Percentiles rank a stretch among this genome's conserved stretches.
Evolutionary conservation across 2,797 vertebrate species (phyloP).

Genomic region (Odontamblyopus lacepedii): DNA sequence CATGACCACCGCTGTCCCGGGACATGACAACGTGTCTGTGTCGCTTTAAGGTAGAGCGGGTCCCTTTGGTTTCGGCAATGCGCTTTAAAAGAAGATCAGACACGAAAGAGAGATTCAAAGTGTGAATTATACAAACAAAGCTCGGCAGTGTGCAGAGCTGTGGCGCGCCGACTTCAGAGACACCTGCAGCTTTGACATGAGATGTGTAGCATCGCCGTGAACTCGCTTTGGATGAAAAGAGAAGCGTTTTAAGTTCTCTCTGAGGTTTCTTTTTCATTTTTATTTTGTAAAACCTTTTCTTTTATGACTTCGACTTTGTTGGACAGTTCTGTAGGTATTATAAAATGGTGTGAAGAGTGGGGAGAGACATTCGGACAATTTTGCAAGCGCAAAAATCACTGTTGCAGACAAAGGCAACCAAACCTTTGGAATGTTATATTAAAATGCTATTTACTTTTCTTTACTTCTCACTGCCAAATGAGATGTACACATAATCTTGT

Average conservation of each 20-base stretch:
- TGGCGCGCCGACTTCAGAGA: conserved; percentile 5
- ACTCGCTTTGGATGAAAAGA: conserved; percentile 18
- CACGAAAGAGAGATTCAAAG: conserved; percentile 4
- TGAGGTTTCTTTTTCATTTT: neutral
- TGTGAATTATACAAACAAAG: conserved; percentile 18
- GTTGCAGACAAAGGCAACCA: neutral
- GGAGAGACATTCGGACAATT: neutral
- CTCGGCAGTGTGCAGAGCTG: neutral
- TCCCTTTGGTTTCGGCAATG: conserved; percentile 5
- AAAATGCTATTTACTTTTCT: no score
- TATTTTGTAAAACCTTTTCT: neutral
- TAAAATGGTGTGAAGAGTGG: neutral
- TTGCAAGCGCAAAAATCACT: neutral
- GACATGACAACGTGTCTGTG: conserved; percentile 30
- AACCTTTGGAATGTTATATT: no score
- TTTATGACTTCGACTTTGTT: neutral
- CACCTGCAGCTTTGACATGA: conserved; percentile 13
- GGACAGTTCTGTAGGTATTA: neutral
- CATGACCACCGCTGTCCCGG: conserved; percentile 49
- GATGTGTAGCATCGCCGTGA: conserved; percentile 5
- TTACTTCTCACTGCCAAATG: no score
- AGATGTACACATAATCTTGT: no score
- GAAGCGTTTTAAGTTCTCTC: neutral
- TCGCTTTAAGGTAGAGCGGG: conserved; percentile 5
- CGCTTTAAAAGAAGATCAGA: conserved; percentile 2